Conservation (phyloP, 2,888 invertebrate species). For the Zygogramma bicolorata region DNA sequence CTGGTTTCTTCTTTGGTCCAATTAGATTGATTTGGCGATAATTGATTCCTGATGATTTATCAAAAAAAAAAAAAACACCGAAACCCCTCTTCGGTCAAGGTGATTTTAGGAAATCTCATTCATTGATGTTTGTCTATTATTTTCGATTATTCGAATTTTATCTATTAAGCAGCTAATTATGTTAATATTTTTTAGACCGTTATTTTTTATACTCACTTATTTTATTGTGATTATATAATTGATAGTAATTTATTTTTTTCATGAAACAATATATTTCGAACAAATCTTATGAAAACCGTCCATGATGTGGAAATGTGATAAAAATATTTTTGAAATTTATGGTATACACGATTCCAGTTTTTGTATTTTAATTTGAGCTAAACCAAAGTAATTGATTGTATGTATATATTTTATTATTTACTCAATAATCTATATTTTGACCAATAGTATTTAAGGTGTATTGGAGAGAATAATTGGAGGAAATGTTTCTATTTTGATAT, state of each 20-base stretch:
- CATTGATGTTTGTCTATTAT: not conserved
- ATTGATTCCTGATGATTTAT: not conserved
- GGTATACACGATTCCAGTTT: not conserved
- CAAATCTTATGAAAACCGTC: slow-evolving; percentile 17
- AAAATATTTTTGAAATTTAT: not conserved
- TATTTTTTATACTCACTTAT: not conserved
- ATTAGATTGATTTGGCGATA: no score
- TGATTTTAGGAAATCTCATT: not conserved
- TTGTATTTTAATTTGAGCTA: slow-evolving; percentile 20
- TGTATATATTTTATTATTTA: slow-evolving; percentile 26
- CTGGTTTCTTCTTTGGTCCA: no score
- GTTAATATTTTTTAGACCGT: not conserved
- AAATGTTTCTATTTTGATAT: not conserved
- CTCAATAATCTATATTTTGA: slow-evolving; percentile 1
- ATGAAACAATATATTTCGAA: slow-evolving; percentile 10
- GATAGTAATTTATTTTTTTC: not conserved
- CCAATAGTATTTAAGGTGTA: not conserved
- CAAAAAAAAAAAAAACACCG: not conserved
- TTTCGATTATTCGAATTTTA: not conserved
- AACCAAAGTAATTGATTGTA: slow-evolving; percentile 35
- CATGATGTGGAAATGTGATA: slow-evolving; percentile 21
- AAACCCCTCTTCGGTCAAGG: not conserved
- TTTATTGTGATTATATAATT: not conserved
- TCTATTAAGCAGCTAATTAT: not conserved
- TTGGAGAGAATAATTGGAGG: not conserved